Evolutionary conservation across 2,113 vertebrate species (phyloP), one percentile per base, ranked within the genome.

Genomic region (Falco punctatus): DNA sequence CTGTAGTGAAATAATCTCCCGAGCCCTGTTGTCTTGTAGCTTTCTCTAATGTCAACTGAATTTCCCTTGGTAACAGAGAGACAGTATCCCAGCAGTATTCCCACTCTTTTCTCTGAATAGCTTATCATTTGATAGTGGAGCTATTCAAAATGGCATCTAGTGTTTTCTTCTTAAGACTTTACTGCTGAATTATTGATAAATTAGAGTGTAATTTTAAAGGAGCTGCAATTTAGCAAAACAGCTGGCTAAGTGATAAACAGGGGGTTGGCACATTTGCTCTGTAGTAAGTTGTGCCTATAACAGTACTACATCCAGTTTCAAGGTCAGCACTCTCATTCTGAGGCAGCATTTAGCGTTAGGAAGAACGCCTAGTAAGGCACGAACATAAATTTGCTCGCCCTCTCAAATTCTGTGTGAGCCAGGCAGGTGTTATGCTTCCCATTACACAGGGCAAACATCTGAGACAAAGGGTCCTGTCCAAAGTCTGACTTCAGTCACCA

Each of bases 111-210:
- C 74, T 66, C 84, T 77, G 48, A 89, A 89, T 13, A 95, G 77
- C 91, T 96, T 59, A 81, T 81, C 83, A 62, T 78, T 85, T 93
- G 40, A 78, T 46, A 77, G 81, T 57, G 69, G 78, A 96, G 82
- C 81, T 92, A 85, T 78, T 93, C 90, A 92, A 95, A 96, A 97
- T 93, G 94, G 90, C 84, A 95, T 96, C 94, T 61, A 94, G 71
- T 38, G 33, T 90, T 96, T 96, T 88, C 93, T 48, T 93, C 30
- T 0, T 66, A 28, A 58, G 66, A 13, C 24, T 79, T 82, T 58
- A 15, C 66, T 71, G 54, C 87, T 95, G 78, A 95, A 96, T 95
- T 96, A 93, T 94, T 96, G 89, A 97, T 92, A 87, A 95, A 95
- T 93, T 86, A 66, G 48, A 78, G 84, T 59, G 59, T 58, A 77